Base-by-base conservation (phyloP, 2,888 invertebrate genomes). In the Euphydryas editha region DNA sequence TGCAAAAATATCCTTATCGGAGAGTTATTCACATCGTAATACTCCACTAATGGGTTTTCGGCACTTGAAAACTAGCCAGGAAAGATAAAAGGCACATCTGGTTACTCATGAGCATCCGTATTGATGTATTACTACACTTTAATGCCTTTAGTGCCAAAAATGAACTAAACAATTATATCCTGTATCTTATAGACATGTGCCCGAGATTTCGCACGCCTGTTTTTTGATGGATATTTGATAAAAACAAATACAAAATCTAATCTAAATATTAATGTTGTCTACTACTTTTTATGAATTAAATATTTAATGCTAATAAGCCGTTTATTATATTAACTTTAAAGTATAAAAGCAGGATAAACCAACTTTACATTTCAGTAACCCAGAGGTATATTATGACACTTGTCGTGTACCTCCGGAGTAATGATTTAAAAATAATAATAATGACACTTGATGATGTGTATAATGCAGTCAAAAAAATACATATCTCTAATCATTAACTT, bases 21-120 rank as follows among this genome's bases (percentile, higher is more conserved):
- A 70, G 73, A 79, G 81, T 83, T 86, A 87, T 83, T 84, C 81
- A 80, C 81, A 82, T 81, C 82, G 81, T 82, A 85, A 88, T 86
- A 85, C 80, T 77, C 81, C 84, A 81, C 87, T 91, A 91, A 92
- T 92, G 90, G 88, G 76, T 82, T 87, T 87, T 86, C 81, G 78
- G 82, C 89, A 90, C 92, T 92, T 90, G 92, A 92, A 84, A 89
- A 90, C 90, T 90, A 87, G 89, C 89, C 90, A 88, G 87, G 85
- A 86, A 81, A 83, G 90, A 91, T 90, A 90, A 88, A 86, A 81
- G 77, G 81, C 78, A 81, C 90, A 86, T 92, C 91, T 92, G 91
- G 90, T 82, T 81, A 81, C 86, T 86, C 81, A 78, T 77, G 76
- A 73, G 77, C 78, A 79, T 78, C 79, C 80, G 78, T 81, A 81